phyloP scores from a whole-genome alignment of 2,888 invertebrate species.

The Drosophila picticornis region DNA sequence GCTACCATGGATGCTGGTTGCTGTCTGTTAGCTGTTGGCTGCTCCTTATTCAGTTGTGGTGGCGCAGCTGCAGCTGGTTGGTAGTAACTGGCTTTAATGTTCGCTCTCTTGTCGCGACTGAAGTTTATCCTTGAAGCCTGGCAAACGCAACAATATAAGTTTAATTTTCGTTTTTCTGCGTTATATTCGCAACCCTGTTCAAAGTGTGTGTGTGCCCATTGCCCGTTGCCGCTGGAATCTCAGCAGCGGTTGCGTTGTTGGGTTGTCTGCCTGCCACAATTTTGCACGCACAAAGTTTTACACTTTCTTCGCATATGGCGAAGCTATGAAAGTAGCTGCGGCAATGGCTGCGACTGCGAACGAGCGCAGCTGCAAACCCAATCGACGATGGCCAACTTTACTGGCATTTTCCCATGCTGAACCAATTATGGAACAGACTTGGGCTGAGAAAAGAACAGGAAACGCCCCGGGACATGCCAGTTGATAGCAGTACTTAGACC shows the following conservation, averaged over 20 bases:
- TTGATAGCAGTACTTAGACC: slow-evolving; percentile 70
- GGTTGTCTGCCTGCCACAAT: slow-evolving; percentile 67
- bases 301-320: slow-evolving; percentile 59
- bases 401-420: slow-evolving; percentile 73
- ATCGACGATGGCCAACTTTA: slow-evolving; percentile 66
- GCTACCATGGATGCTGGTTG: slow-evolving; percentile 21
- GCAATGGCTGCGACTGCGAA: slow-evolving; percentile 34
- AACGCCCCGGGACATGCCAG: slow-evolving; percentile 49
- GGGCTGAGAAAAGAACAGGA: slow-evolving; percentile 27
- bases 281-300: slow-evolving; percentile 78
- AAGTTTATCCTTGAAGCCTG: slow-evolving; percentile 70
- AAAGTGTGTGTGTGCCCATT: slow-evolving; percentile 54
- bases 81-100: slow-evolving; percentile 74
- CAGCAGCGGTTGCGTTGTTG: slow-evolving; percentile 49
- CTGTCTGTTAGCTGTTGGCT: not conserved
- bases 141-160: slow-evolving; percentile 76
- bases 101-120: slow-evolving; percentile 44
- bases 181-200: slow-evolving; percentile 53
- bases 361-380: slow-evolving; percentile 63
- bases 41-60: slow-evolving; percentile 30
- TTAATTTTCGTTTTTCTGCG: slow-evolving; percentile 70
- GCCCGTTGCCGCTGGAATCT: slow-evolving; percentile 38
- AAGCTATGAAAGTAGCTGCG: slow-evolving; percentile 34
- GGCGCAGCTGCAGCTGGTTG: slow-evolving; percentile 47
- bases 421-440: slow-evolving; percentile 64